phyloP scores from a whole-genome alignment of 2,113 vertebrate genomes.

The Cyprinodon tularosa region DNA sequence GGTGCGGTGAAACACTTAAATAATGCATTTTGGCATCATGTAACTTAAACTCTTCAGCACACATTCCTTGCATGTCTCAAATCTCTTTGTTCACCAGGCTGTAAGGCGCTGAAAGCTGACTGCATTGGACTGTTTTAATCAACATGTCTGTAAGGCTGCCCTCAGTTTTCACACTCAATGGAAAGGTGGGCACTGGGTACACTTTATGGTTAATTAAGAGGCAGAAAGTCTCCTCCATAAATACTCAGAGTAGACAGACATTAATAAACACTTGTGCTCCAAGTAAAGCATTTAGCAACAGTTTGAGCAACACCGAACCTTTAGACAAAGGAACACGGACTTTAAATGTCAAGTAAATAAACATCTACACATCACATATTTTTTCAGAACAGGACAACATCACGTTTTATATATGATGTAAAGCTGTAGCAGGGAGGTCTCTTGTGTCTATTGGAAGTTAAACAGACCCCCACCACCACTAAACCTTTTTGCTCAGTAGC shows the following conservation, averaged over 20 bases:
- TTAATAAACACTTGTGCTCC: conserved; percentile 34
- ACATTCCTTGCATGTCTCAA: conserved; percentile 63
- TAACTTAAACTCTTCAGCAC: conserved; percentile 49
- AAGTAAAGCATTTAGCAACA: conserved; percentile 47
- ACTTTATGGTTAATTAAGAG: conserved; percentile 48
- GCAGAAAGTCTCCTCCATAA: conserved; percentile 32
- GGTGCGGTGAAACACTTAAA: conserved; percentile 57
- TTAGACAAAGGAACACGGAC: conserved; percentile 66
- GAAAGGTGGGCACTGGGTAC: conserved; percentile 51
- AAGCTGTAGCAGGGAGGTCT: conserved; percentile 25
- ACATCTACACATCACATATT: conserved; percentile 65
- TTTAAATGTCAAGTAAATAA: conserved; percentile 65
- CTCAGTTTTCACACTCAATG: conserved; percentile 51
- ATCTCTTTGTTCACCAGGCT: conserved; percentile 42
- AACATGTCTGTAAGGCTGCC: conserved; percentile 67
- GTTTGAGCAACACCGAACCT: conserved; percentile 59
- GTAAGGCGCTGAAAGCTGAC: conserved; percentile 73
- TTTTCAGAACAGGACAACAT: conserved; percentile 70
- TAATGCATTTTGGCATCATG: conserved; percentile 74
- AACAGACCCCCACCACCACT: background rate
- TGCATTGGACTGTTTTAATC: conserved; percentile 61
- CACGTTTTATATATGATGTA: conserved; percentile 60
- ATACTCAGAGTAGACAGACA: conserved; percentile 19
- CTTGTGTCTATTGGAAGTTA: conserved; percentile 30
- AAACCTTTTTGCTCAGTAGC: conserved; percentile 5